These are phyloP conservation scores for Gonatopus flavifemur DNA, from an alignment of 1,140 invertebrate species.

Conservation along the genomic window DNA sequence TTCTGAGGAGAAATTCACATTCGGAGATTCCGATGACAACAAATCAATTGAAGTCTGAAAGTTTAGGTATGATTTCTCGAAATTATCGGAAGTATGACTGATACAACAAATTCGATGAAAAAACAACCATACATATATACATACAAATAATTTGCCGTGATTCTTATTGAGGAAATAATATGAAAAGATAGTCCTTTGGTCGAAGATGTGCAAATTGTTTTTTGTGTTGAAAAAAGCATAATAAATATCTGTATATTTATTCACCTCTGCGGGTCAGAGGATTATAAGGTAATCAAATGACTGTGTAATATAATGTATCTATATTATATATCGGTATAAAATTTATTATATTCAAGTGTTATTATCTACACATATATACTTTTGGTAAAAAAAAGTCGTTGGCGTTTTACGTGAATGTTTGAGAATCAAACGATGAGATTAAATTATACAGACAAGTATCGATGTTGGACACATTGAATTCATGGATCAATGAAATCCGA, in stretches of 20 bases:
- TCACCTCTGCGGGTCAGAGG: constrained; percentile 35
- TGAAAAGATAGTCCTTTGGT: constrained; percentile 2
- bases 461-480: too few species aligned
- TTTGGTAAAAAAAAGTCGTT: too few species aligned
- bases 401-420: too few species aligned
- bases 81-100: background rate
- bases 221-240: constrained; percentile 20
- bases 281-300: constrained; percentile 16
- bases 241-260: constrained; percentile 22
- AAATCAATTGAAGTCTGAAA: too few species aligned
- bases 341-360: too few species aligned
- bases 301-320: constrained; percentile 17
- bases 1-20: too few species aligned
- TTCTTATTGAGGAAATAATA: background rate
- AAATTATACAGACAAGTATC: too few species aligned
- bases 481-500: too few species aligned
- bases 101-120: background rate
- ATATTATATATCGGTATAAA: constrained; percentile 2
- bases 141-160: background rate
- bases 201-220: too few species aligned
- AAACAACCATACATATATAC: background rate
- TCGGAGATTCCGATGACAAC: too few species aligned
- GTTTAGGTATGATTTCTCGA: background rate
- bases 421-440: too few species aligned
- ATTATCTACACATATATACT: too few species aligned